Conservation (phyloP, 2,888 invertebrate species). For the Agrilus biguttatus region DNA sequence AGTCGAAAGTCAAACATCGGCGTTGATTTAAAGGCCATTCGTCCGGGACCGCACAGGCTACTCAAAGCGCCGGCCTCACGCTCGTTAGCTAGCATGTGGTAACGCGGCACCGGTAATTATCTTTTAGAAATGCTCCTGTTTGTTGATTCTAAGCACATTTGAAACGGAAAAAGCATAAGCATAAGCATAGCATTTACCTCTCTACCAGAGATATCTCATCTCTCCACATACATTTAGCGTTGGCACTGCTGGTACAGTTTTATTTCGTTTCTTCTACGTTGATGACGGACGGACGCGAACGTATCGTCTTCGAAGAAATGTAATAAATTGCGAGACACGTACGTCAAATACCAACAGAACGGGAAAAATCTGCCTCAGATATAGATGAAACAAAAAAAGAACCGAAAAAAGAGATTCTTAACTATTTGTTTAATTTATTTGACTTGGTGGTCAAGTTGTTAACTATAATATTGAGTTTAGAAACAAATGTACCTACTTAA, state of each 20-base stretch:
- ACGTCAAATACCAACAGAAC: constrained; percentile 21
- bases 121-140: constrained; percentile 18
- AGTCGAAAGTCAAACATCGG: constrained; percentile 10
- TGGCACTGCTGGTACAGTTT: constrained; percentile 10
- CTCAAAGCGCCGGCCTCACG: constrained; percentile 11
- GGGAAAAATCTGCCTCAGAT: too few relatives aligned
- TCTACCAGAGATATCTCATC: too few relatives aligned
- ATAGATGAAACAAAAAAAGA: too few relatives aligned
- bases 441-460: too few relatives aligned
- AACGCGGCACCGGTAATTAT: constrained; percentile 8
- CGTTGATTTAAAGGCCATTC: constrained; percentile 14
- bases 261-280: constrained; percentile 18
- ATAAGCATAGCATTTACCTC: constrained; percentile 5
- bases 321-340: constrained; percentile 5
- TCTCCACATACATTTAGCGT: too few relatives aligned
- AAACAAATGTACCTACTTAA: too few relatives aligned
- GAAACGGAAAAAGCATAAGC: constrained; percentile 23
- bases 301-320: constrained; percentile 8
- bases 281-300: neutral
- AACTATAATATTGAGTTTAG: too few relatives aligned
- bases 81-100: constrained; percentile 23
- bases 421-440: too few relatives aligned
- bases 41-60: constrained; percentile 13
- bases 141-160: constrained; percentile 27
- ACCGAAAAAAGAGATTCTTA: too few relatives aligned